phyloP scores from a whole-genome alignment of 2,888 invertebrate genomes.

The Argyresthia goedartella region DNA sequence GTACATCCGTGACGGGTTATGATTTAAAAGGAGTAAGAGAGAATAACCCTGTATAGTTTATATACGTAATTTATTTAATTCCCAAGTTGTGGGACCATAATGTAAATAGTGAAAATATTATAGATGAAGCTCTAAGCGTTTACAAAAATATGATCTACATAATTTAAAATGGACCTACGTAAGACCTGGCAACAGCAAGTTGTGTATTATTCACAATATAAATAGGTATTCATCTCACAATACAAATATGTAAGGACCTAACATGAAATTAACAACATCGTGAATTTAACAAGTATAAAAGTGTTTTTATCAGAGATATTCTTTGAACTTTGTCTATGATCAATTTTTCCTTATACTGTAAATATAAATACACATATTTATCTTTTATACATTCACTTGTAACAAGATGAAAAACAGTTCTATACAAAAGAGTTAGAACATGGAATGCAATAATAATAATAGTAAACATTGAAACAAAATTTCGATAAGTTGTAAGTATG shows the following conservation, averaged over 20 bases:
- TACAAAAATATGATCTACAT: conserved; percentile 63
- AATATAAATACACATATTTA: conserved; percentile 7
- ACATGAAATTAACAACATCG: conserved; percentile 3
- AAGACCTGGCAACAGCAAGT: conserved; percentile 37
- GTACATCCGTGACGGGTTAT: too few species aligned
- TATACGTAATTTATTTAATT: conserved; percentile 55
- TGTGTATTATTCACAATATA: not conserved
- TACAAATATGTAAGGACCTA: not conserved
- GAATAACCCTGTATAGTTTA: conserved; percentile 12
- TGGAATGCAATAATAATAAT: conserved; percentile 4
- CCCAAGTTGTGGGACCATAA: conserved; percentile 41
- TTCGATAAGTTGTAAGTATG: not conserved
- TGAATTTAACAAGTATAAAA: conserved; percentile 6
- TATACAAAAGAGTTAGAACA: not conserved
- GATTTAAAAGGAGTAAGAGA: not conserved
- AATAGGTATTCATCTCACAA: too few species aligned
- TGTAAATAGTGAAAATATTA: conserved; percentile 64
- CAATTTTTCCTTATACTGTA: not conserved
- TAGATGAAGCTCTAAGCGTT: conserved; percentile 67
- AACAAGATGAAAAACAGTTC: not conserved
- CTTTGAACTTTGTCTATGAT: conserved; percentile 17
- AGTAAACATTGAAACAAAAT: not conserved
- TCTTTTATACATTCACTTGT: conserved; percentile 10
- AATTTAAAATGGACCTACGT: conserved; percentile 43
- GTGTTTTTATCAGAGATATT: conserved; percentile 3